These are phyloP conservation scores for Lucilia cuprina DNA, from an alignment of 1,140 invertebrate species.

Conservation along the genomic window DNA sequence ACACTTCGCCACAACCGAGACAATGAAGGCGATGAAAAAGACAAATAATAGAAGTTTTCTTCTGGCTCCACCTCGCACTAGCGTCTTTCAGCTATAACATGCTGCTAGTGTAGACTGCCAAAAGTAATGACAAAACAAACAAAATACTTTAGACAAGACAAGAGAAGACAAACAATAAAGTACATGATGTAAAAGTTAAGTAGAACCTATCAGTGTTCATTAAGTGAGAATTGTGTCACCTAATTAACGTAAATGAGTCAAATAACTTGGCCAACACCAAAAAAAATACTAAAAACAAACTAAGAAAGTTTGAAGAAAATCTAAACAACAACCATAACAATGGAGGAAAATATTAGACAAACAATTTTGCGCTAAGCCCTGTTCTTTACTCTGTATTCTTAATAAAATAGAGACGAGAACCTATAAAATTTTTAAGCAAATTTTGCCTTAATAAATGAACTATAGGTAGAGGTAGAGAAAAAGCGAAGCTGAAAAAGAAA, in stretches of 20 bases:
- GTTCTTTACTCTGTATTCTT: background rate
- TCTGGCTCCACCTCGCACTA: no score
- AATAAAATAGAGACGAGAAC: background rate
- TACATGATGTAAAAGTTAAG: conserved; percentile 21
- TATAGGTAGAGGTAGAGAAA: background rate
- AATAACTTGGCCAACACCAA: conserved; percentile 40
- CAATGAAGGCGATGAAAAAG: no score
- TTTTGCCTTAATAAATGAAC: background rate
- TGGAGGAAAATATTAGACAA: background rate
- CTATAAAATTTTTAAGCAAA: background rate
- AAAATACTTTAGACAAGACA: background rate
- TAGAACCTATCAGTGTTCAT: conserved; percentile 55
- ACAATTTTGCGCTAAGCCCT: background rate
- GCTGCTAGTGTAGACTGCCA: background rate
- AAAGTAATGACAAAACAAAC: background rate
- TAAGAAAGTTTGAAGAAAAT: background rate
- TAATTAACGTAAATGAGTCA: conserved; percentile 62
- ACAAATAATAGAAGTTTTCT: no score
- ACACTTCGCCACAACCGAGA: no score
- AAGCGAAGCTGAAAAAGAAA: background rate
- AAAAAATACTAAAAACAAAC: conserved; percentile 33
- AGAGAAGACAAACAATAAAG: conserved; percentile 22
- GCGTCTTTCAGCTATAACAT: no score
- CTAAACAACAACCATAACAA: background rate
- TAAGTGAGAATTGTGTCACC: conserved; percentile 62